Evolutionary conservation across 2,888 invertebrate species (phyloP).

Genomic region (Epiblema foenella): DNA sequence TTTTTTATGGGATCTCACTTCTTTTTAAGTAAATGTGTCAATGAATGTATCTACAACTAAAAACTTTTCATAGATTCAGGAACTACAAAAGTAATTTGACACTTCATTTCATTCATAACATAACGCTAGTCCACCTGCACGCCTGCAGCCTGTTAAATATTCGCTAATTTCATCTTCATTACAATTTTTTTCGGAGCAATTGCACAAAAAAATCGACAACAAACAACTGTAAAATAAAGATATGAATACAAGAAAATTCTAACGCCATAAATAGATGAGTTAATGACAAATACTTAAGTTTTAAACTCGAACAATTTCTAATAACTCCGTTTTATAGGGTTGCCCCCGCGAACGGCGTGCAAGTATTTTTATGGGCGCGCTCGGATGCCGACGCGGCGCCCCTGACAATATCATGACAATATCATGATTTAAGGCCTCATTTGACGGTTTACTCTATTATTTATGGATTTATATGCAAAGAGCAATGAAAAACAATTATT

Average conservation of each 20-base stretch:
- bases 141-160: no score
- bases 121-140: no score
- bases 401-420: conserved; percentile 67
- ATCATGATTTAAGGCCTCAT: conserved; percentile 71
- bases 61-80: no score
- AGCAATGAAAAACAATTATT: neutral
- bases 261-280: conserved; percentile 11
- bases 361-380: conserved; percentile 74
- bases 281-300: conserved; percentile 9
- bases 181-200: no score
- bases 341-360: conserved; percentile 62
- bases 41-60: no score
- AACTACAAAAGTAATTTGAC: no score
- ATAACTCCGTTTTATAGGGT: conserved; percentile 39
- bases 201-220: neutral
- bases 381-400: conserved; percentile 66
- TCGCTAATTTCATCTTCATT: no score
- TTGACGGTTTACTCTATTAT: conserved; percentile 50
- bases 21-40: no score
- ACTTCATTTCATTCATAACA: no score
- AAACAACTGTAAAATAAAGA: no score
- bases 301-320: conserved; percentile 42
- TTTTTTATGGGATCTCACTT: no score
- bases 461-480: conserved; percentile 32
- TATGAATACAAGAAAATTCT: neutral